Conservation (phyloP, 2,888 invertebrate species). For the Lasius fuliginosus region DNA sequence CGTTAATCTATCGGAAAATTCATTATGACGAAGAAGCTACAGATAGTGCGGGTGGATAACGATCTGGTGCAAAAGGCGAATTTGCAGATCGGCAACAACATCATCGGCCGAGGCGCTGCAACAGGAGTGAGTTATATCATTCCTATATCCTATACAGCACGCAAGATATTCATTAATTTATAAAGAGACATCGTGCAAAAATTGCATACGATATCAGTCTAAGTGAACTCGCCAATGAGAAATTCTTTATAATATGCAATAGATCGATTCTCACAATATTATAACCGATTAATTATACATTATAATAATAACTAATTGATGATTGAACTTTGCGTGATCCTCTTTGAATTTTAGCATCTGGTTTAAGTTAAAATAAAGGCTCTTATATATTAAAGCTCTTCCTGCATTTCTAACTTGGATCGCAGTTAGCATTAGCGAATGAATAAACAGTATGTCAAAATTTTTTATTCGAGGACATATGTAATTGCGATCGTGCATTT, state of each 20-base stretch:
- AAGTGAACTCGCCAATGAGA: not conserved
- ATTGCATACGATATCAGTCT: not conserved
- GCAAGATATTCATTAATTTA: not conserved
- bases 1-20: not conserved
- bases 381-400: not conserved
- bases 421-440: not conserved
- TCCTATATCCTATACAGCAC: not conserved
- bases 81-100: slow-evolving; percentile 77
- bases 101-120: slow-evolving; percentile 70
- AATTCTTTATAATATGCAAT: not conserved
- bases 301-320: not conserved
- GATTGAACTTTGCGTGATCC: not conserved
- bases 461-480: no score
- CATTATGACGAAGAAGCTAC: slow-evolving; percentile 74
- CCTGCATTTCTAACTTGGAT: not conserved
- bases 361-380: not conserved
- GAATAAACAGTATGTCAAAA: no score
- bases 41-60: slow-evolving; percentile 77
- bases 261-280: not conserved
- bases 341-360: not conserved
- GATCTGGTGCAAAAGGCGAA: slow-evolving; percentile 74
- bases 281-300: not conserved
- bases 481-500: not conserved
- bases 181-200: not conserved
- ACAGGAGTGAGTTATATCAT: slow-evolving; percentile 71